A percentile compares a stretch with the other conserved stretches of the same genome.
These are phyloP conservation scores for Proctacanthus coquilletti DNA, from an alignment of 1,140 invertebrate species.

Conservation along the genomic window DNA sequence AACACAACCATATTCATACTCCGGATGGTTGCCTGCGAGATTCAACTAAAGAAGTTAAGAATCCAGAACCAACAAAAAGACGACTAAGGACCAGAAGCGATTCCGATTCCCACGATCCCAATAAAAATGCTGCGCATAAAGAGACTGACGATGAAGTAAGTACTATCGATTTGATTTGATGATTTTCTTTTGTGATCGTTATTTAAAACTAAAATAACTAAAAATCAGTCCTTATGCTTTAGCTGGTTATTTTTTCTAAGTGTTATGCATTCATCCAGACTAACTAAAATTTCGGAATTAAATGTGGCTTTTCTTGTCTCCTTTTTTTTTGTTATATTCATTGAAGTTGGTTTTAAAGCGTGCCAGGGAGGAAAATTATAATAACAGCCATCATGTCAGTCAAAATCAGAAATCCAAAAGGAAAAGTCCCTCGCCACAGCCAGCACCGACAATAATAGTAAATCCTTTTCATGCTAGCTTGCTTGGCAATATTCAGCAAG, in stretches of 20 bases:
- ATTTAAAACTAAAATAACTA: no score
- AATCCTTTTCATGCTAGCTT: slow-evolving; percentile 27
- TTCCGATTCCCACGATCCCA: neutral
- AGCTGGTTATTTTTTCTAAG: no score
- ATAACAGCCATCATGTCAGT: neutral
- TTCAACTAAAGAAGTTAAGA: no score
- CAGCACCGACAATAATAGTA: slow-evolving; percentile 19
- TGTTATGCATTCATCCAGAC: no score
- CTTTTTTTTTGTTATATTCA: no score
- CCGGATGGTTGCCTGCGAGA: slow-evolving; percentile 7
- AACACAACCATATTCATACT: slow-evolving; percentile 10
- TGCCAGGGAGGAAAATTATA: slow-evolving; percentile 16
- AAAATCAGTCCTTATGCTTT: no score
- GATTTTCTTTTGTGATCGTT: neutral
- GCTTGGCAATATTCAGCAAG: no score
- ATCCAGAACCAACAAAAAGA: slow-evolving; percentile 1
- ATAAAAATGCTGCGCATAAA: neutral
- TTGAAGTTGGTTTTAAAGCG: slow-evolving; percentile 30
- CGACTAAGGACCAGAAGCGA: neutral
- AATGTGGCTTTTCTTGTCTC: no score
- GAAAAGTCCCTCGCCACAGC: slow-evolving; percentile 9
- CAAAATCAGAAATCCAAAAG: slow-evolving; percentile 5
- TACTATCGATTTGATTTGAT: neutral
- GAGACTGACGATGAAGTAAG: no score
- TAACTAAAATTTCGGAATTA: no score